Base-by-base conservation (phyloP, 2,888 invertebrate genomes). In the Coleophora flavipennella region DNA sequence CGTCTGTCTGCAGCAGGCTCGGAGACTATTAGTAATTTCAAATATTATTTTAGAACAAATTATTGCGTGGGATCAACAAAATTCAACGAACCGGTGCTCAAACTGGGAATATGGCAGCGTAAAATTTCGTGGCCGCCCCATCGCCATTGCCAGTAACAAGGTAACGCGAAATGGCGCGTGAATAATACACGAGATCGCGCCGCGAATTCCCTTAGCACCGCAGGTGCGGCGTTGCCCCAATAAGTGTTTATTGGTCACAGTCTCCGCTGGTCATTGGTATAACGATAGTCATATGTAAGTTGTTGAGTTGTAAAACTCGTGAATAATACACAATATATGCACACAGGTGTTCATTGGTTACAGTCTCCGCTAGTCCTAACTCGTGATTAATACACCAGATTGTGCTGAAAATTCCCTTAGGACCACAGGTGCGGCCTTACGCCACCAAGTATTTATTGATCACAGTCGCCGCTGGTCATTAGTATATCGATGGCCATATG, bases 151-250 rank as follows among this genome's bases (percentile, higher is more conserved):
- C 52, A 48, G 52, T 56, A 57, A 56, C 55, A 46, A 45, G 44
- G 51, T 40, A 42, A 41, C 48, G 42, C 45, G 53, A 67, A 71
- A 74, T 74, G 71, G 62, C 45, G 55, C 60, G 63, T 72, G 68
- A 71, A 73, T 72, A 65, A 70, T 69, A 65, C 59, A 72, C 46
- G 57, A 69, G 62, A 60, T 61, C 57, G 57, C 52, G 51, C 52
- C 48, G 37, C 25, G 31, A 25, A 11, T 8, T 37, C 25, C 20
- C 31, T 28, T n/a, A 26, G 31, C 12, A 20, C 35, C n/a, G 26
- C 26, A 26, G 35, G 25, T 34, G 34, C 26, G 26, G 11, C 13
- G 20, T 20, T 20, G 20, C 20, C 6, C 20, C 20, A 6, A 20
- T 6, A 4, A 6, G 6, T 3, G 20, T 20, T 4, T 20, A 4